Base-by-base conservation (phyloP, 2,797 vertebrate genomes). In the Thaleichthys pacificus region DNA sequence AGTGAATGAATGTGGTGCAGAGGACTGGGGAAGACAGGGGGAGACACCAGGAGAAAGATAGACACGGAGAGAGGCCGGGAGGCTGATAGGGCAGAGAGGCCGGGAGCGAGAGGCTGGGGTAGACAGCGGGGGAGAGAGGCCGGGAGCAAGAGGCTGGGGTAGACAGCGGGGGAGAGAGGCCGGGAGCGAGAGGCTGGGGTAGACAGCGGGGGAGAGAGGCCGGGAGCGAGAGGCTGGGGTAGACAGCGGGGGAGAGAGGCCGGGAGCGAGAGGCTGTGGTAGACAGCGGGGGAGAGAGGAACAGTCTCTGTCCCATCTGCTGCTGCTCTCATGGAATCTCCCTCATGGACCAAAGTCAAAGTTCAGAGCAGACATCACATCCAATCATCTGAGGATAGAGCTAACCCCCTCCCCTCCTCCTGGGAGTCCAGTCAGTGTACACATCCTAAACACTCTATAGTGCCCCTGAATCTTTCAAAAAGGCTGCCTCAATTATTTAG, bases 401-500 rank as follows among this genome's bases (percentile, higher is more conserved):
- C 9, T 47, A 11, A 14, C 3, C 9, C 42, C 42, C 42, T 3
- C 8, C 72, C 22, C n/a, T 24, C 47, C 24, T 69, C 22, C 57
- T 26, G 60, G 22, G 54, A 76, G 73, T 71, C 72, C 73, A 42
- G 71, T 47, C 26, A 21, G 4, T 17, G 61, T 14, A 62, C 42
- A 49, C 15, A 1, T 26, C 67, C 54, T 56, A 56, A 17, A 51
- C 61, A 74, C 22, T 49, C 77, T 71, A 68, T 56, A 80, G 73
- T n/a, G 65, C 61, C 30, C 12, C 19, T 85, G 73, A 83, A 79
- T 84, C 51, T 65, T 66, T 60, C 69, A 88, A 42, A 42, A 64
- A 75, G 64, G 60, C 68, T 63, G 3, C 79, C 76, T 88, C 1
- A 85, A 89, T 87, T 83, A 88, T 87, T 86, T 0, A 88, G 21